phyloP scores from a whole-genome alignment of 2,113 vertebrate genomes.

The Pseudorectes ferrugineus region DNA sequence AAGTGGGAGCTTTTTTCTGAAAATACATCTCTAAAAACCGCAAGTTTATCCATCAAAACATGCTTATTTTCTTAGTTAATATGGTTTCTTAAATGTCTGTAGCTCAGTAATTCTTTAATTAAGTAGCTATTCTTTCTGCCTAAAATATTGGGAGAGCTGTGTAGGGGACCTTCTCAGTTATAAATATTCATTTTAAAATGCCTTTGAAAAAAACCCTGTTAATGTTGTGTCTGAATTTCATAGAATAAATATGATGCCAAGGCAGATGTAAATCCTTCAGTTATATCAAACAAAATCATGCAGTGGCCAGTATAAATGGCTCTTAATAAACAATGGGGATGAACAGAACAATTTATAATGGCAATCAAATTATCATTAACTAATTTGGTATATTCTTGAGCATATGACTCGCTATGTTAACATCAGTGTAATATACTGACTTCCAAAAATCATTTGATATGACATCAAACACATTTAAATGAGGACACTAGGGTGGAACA shows the following conservation, averaged over 20 bases:
- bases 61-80: background rate
- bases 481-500: background rate
- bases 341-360: background rate
- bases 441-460: background rate
- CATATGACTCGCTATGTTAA: background rate
- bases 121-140: background rate
- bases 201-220: background rate
- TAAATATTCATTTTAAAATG: background rate
- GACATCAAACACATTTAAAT: background rate
- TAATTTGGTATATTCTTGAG: background rate
- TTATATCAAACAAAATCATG: background rate
- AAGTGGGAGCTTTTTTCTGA: background rate
- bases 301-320: background rate
- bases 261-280: background rate
- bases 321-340: background rate
- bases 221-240: background rate
- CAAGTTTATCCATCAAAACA: background rate
- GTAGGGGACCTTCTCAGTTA: background rate
- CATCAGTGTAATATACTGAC: background rate
- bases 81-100: background rate
- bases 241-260: background rate
- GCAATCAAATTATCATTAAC: background rate
- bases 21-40: background rate
- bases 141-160: background rate
- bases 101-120: background rate